These are phyloP conservation scores for Acanthurus tractus DNA, from an alignment of 2,797 vertebrate genomes.

Conservation along the genomic window DNA sequence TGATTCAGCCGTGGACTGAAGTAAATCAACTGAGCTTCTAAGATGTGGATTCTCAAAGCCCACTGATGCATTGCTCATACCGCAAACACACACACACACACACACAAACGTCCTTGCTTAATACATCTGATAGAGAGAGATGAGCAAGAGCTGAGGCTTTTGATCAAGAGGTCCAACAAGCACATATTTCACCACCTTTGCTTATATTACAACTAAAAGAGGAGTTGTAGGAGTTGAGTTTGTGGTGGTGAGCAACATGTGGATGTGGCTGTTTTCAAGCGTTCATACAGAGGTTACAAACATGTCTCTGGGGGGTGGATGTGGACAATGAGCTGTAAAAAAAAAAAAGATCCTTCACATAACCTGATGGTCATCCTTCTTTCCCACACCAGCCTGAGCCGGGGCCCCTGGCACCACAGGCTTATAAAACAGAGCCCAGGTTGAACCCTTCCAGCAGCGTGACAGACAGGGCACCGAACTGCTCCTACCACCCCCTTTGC, in stretches of 20 bases:
- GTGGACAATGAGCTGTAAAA: slow-evolving; percentile 71
- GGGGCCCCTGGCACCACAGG: slow-evolving; percentile 68
- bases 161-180: slow-evolving; percentile 8
- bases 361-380: slow-evolving; percentile 58
- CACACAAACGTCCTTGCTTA: slow-evolving; percentile 30
- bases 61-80: slow-evolving; percentile 45
- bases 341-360: slow-evolving; percentile 64
- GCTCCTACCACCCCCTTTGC: slow-evolving; percentile 37
- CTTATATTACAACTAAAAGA: slow-evolving; percentile 28
- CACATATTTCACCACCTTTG: slow-evolving; percentile 23
- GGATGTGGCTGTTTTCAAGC: slow-evolving; percentile 6
- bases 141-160: slow-evolving; percentile 42
- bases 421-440: slow-evolving; percentile 73
- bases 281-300: slow-evolving; percentile 25
- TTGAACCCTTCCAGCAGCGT: slow-evolving; percentile 68
- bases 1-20: slow-evolving; percentile 40
- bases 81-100: slow-evolving; percentile 38
- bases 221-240: slow-evolving; percentile 7
- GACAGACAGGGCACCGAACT: slow-evolving; percentile 74
- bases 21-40: slow-evolving; percentile 35
- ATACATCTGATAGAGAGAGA: slow-evolving; percentile 33
- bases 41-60: slow-evolving; percentile 45
- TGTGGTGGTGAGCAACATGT: slow-evolving; percentile 42
- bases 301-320: slow-evolving; percentile 40
- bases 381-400: slow-evolving; percentile 77